Evolutionary conservation across 2,113 vertebrate genomes (phyloP).

Genomic region (Mastomys coucha): DNA sequence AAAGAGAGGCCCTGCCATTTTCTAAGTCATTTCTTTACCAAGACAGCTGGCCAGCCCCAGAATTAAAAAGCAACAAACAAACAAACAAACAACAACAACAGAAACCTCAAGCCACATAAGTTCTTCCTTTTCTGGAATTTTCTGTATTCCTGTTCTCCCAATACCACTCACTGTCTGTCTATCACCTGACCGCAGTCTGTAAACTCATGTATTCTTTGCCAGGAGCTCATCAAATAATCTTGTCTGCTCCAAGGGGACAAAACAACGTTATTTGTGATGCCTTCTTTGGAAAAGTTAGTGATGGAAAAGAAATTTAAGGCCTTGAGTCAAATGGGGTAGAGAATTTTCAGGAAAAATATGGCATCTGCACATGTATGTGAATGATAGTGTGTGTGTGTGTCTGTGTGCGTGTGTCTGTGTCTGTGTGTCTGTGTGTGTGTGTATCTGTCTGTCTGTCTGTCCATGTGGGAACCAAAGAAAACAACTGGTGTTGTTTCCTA

Average conservation of each 20-base stretch:
- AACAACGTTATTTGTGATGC: slow-evolving; percentile 10
- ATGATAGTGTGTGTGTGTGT: background rate
- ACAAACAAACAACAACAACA: background rate
- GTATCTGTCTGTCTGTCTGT: accelerated
- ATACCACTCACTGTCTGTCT: background rate
- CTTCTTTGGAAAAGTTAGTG: slow-evolving; percentile 45
- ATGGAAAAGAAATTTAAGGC: slow-evolving; percentile 36
- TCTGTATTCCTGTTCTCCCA: slow-evolving; percentile 28
- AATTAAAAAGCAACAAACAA: background rate
- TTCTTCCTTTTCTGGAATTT: slow-evolving; percentile 8
- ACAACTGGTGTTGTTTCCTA: background rate
- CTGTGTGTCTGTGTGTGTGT: background rate
- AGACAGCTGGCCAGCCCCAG: background rate
- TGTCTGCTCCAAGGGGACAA: slow-evolving; percentile 23
- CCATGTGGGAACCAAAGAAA: background rate
- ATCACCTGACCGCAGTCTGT: slow-evolving; percentile 48
- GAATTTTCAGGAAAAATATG: slow-evolving; percentile 10
- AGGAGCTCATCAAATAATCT: slow-evolving; percentile 64
- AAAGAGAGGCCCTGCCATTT: background rate
- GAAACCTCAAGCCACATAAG: background rate
- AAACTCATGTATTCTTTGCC: slow-evolving; percentile 64
- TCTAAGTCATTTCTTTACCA: background rate
- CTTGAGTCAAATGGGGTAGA: background rate
- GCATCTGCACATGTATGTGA: background rate
- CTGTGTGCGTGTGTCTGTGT: background rate